Percentiles rank a stretch among this genome's conserved stretches.
phyloP scores from a whole-genome alignment of 1,140 invertebrate species.

The Nasonia vitripennis region DNA sequence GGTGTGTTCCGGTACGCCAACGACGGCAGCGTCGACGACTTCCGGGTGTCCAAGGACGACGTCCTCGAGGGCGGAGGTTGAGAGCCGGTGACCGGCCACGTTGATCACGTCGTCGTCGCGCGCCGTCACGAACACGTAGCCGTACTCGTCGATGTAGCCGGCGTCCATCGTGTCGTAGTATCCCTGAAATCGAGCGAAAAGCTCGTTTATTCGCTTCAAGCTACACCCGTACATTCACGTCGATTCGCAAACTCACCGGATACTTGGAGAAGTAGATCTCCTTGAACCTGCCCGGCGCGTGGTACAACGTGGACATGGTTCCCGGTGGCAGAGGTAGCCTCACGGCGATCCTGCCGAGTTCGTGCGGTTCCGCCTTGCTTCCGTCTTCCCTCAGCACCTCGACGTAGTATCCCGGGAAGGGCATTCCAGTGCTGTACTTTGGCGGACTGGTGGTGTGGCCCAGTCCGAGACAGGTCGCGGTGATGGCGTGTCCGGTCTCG shows the following conservation, averaged over 20 bases:
- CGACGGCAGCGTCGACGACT: constrained; percentile 89
- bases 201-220: not conserved
- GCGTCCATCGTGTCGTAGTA: constrained; percentile 98
- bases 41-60: constrained; percentile 89
- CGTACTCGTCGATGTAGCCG: constrained; percentile 88
- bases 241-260: constrained; percentile 77
- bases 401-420: constrained; percentile 90
- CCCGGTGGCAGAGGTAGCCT: constrained; percentile 93
- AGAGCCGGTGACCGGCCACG: constrained; percentile 93
- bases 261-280: constrained; percentile 88
- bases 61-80: constrained; percentile 92
- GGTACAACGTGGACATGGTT: constrained; percentile 87
- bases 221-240: not conserved
- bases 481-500: constrained; percentile 93
- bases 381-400: constrained; percentile 84
- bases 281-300: constrained; percentile 87
- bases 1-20: constrained; percentile 90
- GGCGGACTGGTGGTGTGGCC: constrained; percentile 80
- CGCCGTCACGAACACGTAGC: constrained; percentile 91
- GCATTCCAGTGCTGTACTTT: constrained; percentile 83
- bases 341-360: constrained; percentile 89
- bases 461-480: constrained; percentile 87
- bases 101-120: constrained; percentile 97
- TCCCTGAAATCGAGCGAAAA: constrained; percentile 78
- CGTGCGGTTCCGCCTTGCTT: constrained; percentile 78